A percentile compares a stretch with the other conserved stretches of the same genome.
Conservation (phyloP, 2,888 invertebrate species). For the Atethmia centrago region DNA sequence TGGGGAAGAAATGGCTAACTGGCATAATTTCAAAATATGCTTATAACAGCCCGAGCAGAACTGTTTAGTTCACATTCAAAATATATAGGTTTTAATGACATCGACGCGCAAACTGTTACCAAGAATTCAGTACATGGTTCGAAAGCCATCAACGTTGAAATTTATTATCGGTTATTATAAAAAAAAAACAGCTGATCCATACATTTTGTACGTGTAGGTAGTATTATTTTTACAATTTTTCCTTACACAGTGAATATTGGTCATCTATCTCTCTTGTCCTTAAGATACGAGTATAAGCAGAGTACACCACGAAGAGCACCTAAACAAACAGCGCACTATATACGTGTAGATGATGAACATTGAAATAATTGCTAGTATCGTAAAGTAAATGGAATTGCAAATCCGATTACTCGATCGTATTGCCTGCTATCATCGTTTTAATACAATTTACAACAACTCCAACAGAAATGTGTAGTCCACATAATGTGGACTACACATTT, state of each 20-base stretch:
- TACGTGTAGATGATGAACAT: constrained; percentile 60
- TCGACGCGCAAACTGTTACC: too few species aligned
- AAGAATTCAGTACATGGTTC: too few species aligned
- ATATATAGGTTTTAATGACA: not conserved
- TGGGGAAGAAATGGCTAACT: too few species aligned
- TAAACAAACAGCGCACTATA: constrained; percentile 70
- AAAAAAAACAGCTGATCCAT: not conserved
- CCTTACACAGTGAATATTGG: not conserved
- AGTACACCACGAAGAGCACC: constrained; percentile 52
- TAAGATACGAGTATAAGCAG: constrained; percentile 39
- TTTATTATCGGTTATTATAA: not conserved
- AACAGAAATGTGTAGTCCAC: not conserved
- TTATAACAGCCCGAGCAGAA: too few species aligned
- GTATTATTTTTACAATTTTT: too few species aligned
- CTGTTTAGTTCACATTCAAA: not conserved
- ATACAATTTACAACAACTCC: not conserved
- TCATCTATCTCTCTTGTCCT: constrained; percentile 13
- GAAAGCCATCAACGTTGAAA: too few species aligned
- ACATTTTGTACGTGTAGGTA: not conserved
- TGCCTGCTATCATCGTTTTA: not conserved
- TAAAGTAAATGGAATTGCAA: not conserved
- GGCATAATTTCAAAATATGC: too few species aligned
- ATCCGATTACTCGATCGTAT: not conserved
- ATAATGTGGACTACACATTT: too few species aligned
- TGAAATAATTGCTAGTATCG: not conserved